Evolutionary conservation across 2,888 invertebrate genomes (phyloP), one percentile per base, ranked within the genome.

Genomic region (Caenorhabditis imperialis): DNA sequence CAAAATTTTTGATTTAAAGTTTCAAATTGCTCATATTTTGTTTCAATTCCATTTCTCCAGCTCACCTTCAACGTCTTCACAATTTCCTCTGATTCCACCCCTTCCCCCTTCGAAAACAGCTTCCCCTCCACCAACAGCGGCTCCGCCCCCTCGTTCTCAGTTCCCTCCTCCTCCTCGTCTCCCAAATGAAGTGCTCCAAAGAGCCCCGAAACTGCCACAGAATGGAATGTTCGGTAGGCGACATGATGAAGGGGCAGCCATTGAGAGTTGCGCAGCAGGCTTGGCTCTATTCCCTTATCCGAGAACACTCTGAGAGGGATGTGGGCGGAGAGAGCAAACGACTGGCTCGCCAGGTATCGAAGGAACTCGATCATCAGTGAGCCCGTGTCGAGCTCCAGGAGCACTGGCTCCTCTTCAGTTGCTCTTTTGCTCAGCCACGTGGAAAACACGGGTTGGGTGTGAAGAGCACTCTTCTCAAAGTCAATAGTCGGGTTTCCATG

Each of bases 141-240:
- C 22, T 75, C 51, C 14, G 48, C 33, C 35, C 53, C 37, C 38
- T 75, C 69, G 12, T 51, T 38, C 45, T 51, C 14, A 16, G 38
- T n/a, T 2, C 18, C n/a, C 6, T 10, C 40, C 25, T 20, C 27
- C 5, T 25, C 33, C 5, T 37, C 23, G 12, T 42, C 37, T 12
- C 16, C 22, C 33, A 75, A 38, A 40, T 47, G 70, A 20, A 79
- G 48, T 6, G 74, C 47, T 23, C 71, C 60, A 48, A 79, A 78
- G 10, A 67, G 27, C 12, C 78, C 79, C 14, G 75, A 69, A 6
- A 79, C 53, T 0, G 79, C 72, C 12, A 81, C 57, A 16, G 65
- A 50, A 48, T 76, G 78, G 40, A 73, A 73, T 2, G 81, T 71
- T 42, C 75, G 76, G 48, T 70, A 79, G 30, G 81, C 79, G 23